phyloP scores from a whole-genome alignment of 2,113 vertebrate genomes.

The Nothobranchius kuhntae region DNA sequence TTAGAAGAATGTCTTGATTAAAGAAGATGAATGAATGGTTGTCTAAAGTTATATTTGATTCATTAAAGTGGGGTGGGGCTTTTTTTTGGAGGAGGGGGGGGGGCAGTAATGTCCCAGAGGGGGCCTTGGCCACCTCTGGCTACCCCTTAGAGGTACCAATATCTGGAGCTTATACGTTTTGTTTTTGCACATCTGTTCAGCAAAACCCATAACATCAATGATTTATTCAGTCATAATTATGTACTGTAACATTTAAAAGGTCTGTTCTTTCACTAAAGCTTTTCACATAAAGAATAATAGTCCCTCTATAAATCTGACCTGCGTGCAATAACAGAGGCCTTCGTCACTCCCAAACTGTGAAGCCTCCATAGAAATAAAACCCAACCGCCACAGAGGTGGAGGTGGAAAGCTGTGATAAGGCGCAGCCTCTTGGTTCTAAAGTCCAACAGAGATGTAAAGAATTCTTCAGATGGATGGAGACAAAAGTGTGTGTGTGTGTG shows the following conservation, averaged over 20 bases:
- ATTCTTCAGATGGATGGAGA: conserved; percentile 45
- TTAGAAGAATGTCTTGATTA: no score
- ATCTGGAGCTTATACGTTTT: no score
- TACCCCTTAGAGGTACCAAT: no score
- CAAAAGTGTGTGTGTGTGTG: conserved; percentile 13
- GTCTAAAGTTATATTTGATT: no score
- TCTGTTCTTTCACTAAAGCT: conserved; percentile 21
- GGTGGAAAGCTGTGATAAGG: conserved; percentile 1
- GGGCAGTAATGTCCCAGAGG: no score
- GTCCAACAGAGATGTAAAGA: conserved; percentile 47
- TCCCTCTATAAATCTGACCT: not conserved
- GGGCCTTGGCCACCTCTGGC: no score
- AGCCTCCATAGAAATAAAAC: conserved; percentile 35
- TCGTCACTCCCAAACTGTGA: conserved; percentile 4
- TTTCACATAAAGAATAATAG: conserved; percentile 5
- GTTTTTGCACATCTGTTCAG: not conserved
- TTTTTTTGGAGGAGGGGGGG: no score
- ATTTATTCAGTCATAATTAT: not conserved
- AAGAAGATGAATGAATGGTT: no score
- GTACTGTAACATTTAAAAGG: conserved; percentile 10
- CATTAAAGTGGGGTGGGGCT: no score
- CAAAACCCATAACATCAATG: not conserved
- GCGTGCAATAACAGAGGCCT: not conserved
- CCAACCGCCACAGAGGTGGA: conserved; percentile 29
- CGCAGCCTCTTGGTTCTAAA: conserved; percentile 33